Percentiles rank a stretch among this genome's conserved stretches.
phyloP scores from a whole-genome alignment of 2,888 invertebrate genomes.

The Agrilus cyanescens region DNA sequence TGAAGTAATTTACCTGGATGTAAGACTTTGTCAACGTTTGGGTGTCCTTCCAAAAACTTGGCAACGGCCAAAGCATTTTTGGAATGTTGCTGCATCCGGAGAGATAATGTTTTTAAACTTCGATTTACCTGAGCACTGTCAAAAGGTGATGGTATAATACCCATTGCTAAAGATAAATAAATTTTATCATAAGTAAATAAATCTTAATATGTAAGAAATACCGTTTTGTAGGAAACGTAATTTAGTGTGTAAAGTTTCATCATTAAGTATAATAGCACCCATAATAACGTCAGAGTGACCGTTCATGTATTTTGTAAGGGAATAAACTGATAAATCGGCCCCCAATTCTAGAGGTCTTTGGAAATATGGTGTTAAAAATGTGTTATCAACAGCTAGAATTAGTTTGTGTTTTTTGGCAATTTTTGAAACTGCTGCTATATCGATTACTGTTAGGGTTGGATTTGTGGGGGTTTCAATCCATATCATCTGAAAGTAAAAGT shows the following conservation, averaged over 20 bases:
- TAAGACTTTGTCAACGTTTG: slow-evolving; percentile 64
- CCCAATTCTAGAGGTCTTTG: slow-evolving; percentile 86
- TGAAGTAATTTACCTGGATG: slow-evolving; percentile 63
- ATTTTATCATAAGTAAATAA: not conserved
- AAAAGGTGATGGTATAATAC: slow-evolving; percentile 90
- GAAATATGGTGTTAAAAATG: slow-evolving; percentile 82
- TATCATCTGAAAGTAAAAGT: slow-evolving; percentile 49
- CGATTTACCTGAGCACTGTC: slow-evolving; percentile 91
- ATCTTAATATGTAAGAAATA: slow-evolving; percentile 30
- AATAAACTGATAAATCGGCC: slow-evolving; percentile 84
- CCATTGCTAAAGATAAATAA: slow-evolving; percentile 50
- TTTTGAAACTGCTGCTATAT: slow-evolving; percentile 62
- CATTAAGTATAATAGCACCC: slow-evolving; percentile 75
- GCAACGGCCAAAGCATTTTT: slow-evolving; percentile 68
- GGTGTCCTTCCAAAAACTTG: slow-evolving; percentile 68
- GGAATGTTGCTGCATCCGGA: slow-evolving; percentile 86
- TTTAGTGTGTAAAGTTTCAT: slow-evolving; percentile 55
- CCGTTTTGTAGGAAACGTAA: slow-evolving; percentile 82
- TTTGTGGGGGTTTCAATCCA: slow-evolving; percentile 98
- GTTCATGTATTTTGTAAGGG: slow-evolving; percentile 95
- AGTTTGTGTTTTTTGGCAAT: slow-evolving; percentile 49
- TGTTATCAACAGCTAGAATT: slow-evolving; percentile 81
- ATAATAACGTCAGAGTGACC: slow-evolving; percentile 96
- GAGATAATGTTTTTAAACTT: slow-evolving; percentile 82
- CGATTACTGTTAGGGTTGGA: slow-evolving; percentile 80